Evolutionary conservation across 2,888 invertebrate genomes (phyloP), one percentile per base, ranked within the genome.

Genomic region (Thera obeliscata): DNA sequence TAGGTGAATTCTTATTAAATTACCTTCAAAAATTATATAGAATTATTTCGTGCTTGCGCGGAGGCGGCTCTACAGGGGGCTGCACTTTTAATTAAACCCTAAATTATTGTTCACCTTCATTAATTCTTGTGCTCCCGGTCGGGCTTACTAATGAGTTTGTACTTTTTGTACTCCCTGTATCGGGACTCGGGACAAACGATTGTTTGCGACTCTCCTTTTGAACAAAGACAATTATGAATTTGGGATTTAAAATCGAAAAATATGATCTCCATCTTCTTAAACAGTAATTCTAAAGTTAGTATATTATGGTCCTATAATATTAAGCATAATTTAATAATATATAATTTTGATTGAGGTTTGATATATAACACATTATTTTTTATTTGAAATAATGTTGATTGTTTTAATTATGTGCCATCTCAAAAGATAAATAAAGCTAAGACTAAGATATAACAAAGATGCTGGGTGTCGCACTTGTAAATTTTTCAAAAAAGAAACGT

Each of bases 71-170:
- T 62, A 82, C 84, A 85, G 93, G 93, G 88, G 83, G 87, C 88
- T 86, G 88, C 90, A 91, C 90, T 93, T 93, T 93, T 93, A 93
- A 93, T 93, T 93, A 93, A 93, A 93, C 88, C 89, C 90, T 93
- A 92, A 93, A 91, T 93, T 93, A 93, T 92, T 91, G 92, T 90
- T 91, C 91, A 89, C 92, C 91, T 93, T 90, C 91, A 93, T 93
- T 93, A 91, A 92, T 92, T 92, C 90, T 82, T 86, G 84, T 82
- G 91, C 92, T 91, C 89, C 93, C 84, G 91, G 87, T 87, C 85
- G 84, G 82, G 80, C 78, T 81, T 85, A 89, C 92, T 93, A 93
- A 93, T 93, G 93, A 92, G 90, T 89, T 90, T 88, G 83, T 88
- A 85, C 89, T 92, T 93, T 93, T 92, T 92, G 87, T 90, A 81